These are phyloP conservation scores for Conus betulinus DNA, from an alignment of 1,140 invertebrate genomes.

Conservation along the genomic window DNA sequence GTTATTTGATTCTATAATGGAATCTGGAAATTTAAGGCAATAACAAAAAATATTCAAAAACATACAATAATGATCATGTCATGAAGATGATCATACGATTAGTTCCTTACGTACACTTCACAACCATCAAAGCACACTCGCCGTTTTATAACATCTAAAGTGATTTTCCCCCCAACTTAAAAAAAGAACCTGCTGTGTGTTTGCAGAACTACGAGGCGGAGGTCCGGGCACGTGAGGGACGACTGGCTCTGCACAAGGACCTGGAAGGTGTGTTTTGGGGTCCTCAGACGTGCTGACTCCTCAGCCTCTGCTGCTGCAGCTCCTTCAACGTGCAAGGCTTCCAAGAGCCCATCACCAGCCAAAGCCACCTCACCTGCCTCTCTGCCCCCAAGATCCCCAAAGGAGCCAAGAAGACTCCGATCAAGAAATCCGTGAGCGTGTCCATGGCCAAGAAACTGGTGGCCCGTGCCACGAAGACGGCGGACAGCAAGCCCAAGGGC, in stretches of 20 bases:
- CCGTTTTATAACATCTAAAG: background rate
- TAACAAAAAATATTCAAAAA: too few species aligned
- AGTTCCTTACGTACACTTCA: background rate
- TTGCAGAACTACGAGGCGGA: constrained; percentile 36
- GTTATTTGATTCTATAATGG: too few species aligned
- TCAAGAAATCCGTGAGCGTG: background rate
- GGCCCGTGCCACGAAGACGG: background rate
- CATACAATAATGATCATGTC: too few species aligned
- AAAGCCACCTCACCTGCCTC: background rate
- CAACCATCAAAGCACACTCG: background rate
- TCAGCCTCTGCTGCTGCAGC: background rate
- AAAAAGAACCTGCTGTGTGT: background rate
- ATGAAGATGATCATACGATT: too few species aligned
- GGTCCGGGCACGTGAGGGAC: constrained; percentile 29
- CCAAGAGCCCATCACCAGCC: background rate
- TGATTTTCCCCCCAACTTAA: background rate
- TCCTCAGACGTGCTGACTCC: constrained; percentile 46
- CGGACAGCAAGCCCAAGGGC: background rate
- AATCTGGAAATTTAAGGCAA: too few species aligned
- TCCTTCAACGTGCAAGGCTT: background rate
- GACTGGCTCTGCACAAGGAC: constrained; percentile 10
- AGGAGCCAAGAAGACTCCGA: background rate
- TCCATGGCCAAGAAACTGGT: background rate
- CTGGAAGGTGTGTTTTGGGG: constrained; percentile 40
- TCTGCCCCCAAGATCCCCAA: background rate